Conservation (phyloP, 1,140 invertebrate genomes). For the Mercenaria mercenaria region DNA sequence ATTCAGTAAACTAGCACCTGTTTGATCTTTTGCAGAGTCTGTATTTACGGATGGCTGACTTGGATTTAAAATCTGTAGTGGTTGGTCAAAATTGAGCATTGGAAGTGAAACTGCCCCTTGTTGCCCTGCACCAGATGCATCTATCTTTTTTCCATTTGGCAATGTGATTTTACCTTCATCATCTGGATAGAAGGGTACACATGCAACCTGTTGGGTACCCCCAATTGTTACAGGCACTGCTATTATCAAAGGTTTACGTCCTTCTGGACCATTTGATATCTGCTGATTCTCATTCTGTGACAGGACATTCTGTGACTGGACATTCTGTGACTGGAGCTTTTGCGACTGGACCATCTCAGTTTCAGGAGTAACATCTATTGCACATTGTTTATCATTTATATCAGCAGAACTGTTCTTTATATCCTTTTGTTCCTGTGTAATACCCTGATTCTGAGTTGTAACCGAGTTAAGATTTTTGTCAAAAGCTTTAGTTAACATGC, state of each 20-base stretch:
- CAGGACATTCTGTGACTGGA: neutral
- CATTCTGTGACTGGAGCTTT: neutral
- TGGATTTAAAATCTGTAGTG: neutral
- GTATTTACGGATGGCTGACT: neutral
- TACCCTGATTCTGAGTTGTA: neutral
- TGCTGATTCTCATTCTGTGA: neutral
- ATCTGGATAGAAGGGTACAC: conserved; percentile 15
- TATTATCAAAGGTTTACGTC: neutral
- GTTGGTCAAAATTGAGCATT: neutral
- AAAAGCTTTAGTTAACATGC: too few species aligned
- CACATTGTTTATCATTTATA: neutral
- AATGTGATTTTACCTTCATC: conserved; percentile 31
- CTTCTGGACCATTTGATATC: neutral
- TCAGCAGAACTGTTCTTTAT: neutral
- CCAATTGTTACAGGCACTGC: conserved; percentile 8
- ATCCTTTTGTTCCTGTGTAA: neutral
- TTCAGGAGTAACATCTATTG: neutral
- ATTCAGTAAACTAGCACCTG: too few species aligned
- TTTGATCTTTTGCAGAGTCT: too few species aligned
- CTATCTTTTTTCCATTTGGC: conserved; percentile 23
- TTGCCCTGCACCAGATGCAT: neutral
- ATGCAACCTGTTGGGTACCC: conserved; percentile 6
- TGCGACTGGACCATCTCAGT: neutral
- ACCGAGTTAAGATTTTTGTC: neutral
- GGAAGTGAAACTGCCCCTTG: neutral